phyloP scores from a whole-genome alignment of 2,113 vertebrate species.

The Zapornia atra region DNA sequence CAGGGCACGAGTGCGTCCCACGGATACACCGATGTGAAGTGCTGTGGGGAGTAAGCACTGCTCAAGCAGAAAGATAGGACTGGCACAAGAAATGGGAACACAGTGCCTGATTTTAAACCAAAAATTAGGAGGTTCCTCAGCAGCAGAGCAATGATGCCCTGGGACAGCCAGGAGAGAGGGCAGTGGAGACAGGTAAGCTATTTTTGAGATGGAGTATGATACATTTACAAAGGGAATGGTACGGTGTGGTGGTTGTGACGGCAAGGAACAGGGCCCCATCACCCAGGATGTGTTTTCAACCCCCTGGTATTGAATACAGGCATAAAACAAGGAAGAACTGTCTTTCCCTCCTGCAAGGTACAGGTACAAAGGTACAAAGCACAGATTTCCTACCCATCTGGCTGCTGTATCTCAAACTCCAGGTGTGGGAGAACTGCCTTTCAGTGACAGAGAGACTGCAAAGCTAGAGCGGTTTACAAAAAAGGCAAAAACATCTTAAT shows the following conservation, averaged over 20 bases:
- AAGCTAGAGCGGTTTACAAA: not conserved
- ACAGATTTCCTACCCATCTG: not conserved
- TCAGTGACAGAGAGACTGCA: not conserved
- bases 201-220: not conserved
- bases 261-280: not conserved
- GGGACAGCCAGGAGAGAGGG: not conserved
- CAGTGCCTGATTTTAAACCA: not conserved
- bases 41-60: not conserved
- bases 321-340: not conserved
- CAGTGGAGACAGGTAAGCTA: rapidly evolving
- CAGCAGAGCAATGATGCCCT: not conserved
- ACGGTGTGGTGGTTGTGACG: not conserved
- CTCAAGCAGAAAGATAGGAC: not conserved
- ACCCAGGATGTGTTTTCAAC: not conserved
- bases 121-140: not conserved
- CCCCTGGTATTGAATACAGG: not conserved
- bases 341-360: not conserved
- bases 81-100: not conserved
- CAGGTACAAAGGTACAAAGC: not conserved
- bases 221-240: not conserved
- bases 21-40: not conserved
- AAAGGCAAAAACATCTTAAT: not conserved
- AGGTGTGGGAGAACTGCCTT: not conserved
- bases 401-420: not conserved
- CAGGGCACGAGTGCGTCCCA: not conserved